Base-by-base conservation (phyloP, 2,888 invertebrate genomes). In the Osmoderma eremita region DNA sequence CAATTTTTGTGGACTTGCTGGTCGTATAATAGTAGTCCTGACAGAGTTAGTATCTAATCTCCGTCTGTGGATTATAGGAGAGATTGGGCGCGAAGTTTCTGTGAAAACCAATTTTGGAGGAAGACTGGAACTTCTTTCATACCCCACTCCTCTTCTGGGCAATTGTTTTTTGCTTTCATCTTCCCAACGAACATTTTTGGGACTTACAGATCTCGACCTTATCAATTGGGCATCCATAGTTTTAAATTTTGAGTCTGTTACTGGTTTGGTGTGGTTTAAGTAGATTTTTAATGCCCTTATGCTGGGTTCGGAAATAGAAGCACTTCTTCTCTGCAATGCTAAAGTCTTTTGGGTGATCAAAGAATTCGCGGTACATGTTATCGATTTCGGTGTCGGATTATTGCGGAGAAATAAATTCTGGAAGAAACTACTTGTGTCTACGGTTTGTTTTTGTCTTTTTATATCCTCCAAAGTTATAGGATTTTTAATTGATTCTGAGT, bases 191-290 rank as follows among this genome's bases (percentile, higher is more conserved):
- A 87, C 82, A 0, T 86, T 86, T 70, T 86, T 85, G 0, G 90
- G 88, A 74, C 87, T 89, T 13, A 85, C 84, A 22, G 85, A 83
- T 71, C 79, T 67, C 83, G 87, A 77, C 83, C 88, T 67, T 78
- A 81, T 76, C 78, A 74, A 67, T 56, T 75, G 74, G n/a, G 75
- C 84, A 74, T 91, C 91, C 83, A 88, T 85, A 73, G 86, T 85
- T 75, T 87, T 87, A 78, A 92, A 92, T 74, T 89, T 88, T 0
- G 91, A 92, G 72, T 90, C 86, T 1, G 88, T 87, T 0, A 92
- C 91, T 3, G 92, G 90, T 75, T 87, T 88, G 70, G 90, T 88
- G 73, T 90, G 86, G 48, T 87, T 85, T 42, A 91, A 83, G 77
- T 91, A 92, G 36, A 88, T 84, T 76, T 88, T 89, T 70, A 89